Evolutionary conservation across 2,797 vertebrate species (phyloP).

Genomic region (Pteropus rufus): DNA sequence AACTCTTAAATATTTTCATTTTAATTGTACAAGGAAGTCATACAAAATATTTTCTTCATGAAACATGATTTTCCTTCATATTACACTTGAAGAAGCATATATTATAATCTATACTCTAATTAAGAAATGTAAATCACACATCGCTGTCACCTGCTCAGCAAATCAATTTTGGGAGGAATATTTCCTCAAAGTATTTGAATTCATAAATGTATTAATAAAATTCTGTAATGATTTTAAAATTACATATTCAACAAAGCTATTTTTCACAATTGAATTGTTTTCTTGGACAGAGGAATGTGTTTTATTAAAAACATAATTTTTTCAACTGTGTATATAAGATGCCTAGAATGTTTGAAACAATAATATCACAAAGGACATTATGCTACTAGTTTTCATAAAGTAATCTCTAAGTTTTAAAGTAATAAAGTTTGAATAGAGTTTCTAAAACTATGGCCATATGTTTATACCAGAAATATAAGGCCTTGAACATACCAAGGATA

Average conservation of each 20-base stretch:
- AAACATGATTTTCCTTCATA: neutral
- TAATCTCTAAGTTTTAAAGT: neutral
- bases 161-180: neutral
- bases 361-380: neutral
- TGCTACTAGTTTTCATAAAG: neutral
- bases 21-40: neutral
- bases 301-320: constrained; percentile 26
- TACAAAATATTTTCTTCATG: neutral
- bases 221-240: neutral
- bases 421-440: neutral
- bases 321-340: neutral
- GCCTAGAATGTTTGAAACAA: neutral
- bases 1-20: neutral
- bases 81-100: neutral
- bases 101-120: neutral
- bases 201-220: neutral
- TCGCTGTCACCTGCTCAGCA: neutral
- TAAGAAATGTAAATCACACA: neutral
- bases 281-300: neutral
- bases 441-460: neutral
- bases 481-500: neutral
- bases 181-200: neutral
- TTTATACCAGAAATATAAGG: neutral
- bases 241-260: neutral
- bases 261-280: neutral